Conservation (phyloP, 2,797 vertebrate species). For the Sphenodon punctatus region DNA sequence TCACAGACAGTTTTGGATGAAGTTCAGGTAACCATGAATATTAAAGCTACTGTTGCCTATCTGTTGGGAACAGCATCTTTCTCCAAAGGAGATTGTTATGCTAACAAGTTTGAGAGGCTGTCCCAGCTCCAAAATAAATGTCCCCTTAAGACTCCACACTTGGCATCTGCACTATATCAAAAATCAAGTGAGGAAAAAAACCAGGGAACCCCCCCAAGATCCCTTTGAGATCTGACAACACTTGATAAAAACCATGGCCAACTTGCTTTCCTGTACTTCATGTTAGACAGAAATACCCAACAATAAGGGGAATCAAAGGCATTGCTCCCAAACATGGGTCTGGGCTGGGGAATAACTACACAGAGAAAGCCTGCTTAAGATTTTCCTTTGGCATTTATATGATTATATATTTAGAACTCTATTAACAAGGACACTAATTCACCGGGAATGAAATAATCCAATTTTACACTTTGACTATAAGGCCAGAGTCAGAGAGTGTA, state of each 20-base stretch:
- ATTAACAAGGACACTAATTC: constrained; percentile 60
- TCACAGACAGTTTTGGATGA: neutral
- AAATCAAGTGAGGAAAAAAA: neutral
- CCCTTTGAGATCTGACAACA: constrained; percentile 24
- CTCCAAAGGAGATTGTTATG: neutral
- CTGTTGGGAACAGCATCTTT: neutral
- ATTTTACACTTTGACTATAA: constrained; percentile 47
- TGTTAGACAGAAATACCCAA: constrained; percentile 19
- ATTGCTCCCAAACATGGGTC: constrained; percentile 25
- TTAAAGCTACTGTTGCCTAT: constrained; percentile 3
- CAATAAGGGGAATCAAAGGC: neutral
- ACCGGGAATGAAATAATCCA: constrained; percentile 49
- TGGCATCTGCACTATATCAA: neutral
- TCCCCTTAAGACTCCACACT: neutral
- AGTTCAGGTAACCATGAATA: constrained; percentile 15
- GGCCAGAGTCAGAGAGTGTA: constrained; percentile 8
- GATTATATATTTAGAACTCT: constrained; percentile 56
- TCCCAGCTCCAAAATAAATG: constrained; percentile 34
- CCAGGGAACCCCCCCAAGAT: neutral
- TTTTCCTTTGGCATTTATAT: constrained; percentile 46
- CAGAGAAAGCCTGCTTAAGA: neutral
- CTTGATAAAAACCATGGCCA: constrained; percentile 35
- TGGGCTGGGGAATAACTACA: constrained; percentile 26
- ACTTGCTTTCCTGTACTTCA: neutral
- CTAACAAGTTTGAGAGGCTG: neutral